Percentiles rank a stretch among this genome's conserved stretches.
These are phyloP conservation scores for Lasioglossum figueresi DNA, from an alignment of 2,888 invertebrate genomes.

Conservation along the genomic window DNA sequence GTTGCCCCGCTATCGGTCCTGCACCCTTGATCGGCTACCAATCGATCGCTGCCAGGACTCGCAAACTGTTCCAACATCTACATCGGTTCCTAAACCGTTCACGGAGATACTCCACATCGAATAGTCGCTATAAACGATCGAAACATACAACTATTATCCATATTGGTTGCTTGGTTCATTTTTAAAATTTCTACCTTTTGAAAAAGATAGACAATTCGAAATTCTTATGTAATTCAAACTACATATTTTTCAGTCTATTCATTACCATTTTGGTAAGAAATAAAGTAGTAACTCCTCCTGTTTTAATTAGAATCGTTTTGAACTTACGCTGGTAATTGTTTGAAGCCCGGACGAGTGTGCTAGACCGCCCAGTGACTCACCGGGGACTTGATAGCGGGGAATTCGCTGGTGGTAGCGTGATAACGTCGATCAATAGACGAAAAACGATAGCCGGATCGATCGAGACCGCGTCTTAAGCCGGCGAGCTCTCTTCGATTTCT, in stretches of 20 bases:
- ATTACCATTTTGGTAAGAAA: background rate
- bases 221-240: too few species aligned
- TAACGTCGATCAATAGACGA: background rate
- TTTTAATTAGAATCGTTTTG: background rate
- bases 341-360: background rate
- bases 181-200: background rate
- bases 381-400: constrained; percentile 15
- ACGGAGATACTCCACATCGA: background rate
- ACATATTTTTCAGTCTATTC: too few species aligned
- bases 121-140: background rate
- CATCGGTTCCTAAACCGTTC: background rate
- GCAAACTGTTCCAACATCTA: background rate
- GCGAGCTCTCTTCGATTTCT: background rate
- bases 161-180: background rate
- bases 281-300: background rate
- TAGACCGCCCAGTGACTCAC: constrained; percentile 19
- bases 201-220: too few species aligned
- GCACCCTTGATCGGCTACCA: constrained; percentile 29
- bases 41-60: constrained; percentile 19
- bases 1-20: constrained; percentile 45
- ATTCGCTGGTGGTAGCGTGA: constrained; percentile 3
- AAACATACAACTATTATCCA: background rate
- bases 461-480: constrained; percentile 8
- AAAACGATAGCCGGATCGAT: constrained; percentile 12
- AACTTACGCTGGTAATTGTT: background rate